A percentile compares a stretch with the other conserved stretches of the same genome.
Evolutionary conservation across 2,797 vertebrate genomes (phyloP).

Genomic region (Manis pentadactyla): DNA sequence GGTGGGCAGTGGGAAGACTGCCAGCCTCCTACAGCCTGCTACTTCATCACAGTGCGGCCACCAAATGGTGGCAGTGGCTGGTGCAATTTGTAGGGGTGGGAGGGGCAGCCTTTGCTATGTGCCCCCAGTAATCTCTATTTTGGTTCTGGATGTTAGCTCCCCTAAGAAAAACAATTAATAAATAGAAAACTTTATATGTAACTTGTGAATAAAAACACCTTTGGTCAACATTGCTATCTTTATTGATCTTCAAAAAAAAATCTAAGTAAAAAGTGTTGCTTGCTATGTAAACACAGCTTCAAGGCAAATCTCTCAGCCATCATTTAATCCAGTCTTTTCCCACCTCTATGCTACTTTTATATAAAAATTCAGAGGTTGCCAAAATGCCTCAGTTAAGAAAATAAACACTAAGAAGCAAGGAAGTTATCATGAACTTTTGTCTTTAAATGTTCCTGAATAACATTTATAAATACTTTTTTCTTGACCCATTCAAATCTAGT

Average conservation of each 20-base stretch:
- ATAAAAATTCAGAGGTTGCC: conserved; percentile 41
- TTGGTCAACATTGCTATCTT: conserved; percentile 54
- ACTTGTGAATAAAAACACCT: conserved; percentile 49
- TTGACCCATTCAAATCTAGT: neutral
- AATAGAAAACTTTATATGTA: neutral
- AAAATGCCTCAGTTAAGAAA: conserved; percentile 57
- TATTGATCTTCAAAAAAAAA: conserved; percentile 27
- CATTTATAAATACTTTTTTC: conserved; percentile 57
- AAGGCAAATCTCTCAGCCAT: neutral
- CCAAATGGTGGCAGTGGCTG: neutral
- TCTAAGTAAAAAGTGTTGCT: conserved; percentile 6
- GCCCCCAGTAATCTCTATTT: neutral
- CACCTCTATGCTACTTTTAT: neutral
- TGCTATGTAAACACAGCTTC: conserved; percentile 48
- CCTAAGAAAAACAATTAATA: conserved; percentile 15
- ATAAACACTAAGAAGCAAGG: conserved; percentile 43
- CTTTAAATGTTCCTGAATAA: conserved; percentile 52
- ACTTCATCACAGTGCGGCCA: neutral
- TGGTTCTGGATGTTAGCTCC: neutral
- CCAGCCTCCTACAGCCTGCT: neutral
- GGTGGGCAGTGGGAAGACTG: no score
- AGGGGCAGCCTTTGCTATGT: neutral
- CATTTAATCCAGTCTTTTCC: neutral
- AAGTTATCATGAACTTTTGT: conserved; percentile 54
- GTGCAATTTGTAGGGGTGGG: no score